Base-by-base conservation (phyloP, 2,113 vertebrate genomes). In the Perognathus longimembris region DNA sequence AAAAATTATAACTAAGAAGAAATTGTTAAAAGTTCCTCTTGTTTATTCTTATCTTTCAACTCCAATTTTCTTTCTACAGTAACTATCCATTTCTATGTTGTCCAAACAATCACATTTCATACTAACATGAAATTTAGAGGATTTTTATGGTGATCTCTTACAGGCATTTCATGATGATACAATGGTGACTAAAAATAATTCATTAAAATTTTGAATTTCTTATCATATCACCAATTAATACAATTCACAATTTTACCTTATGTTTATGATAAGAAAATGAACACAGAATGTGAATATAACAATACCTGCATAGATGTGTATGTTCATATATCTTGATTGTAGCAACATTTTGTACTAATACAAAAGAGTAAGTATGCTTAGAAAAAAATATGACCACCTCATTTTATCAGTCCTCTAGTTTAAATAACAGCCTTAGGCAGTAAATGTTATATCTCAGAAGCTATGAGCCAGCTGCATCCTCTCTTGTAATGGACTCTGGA, bases 401-500 rank as follows among this genome's bases (percentile, higher is more conserved):
- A 81, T 30, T 88, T 57, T 82, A 54, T 85, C 54, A 86, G 59
- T 88, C 10, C 26, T 90, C 22, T 0, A 84, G 67, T 86, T 90
- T 76, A 73, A 86, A 73, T 64, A 94, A 88, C 10, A 90, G 79
- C 88, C 32, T 63, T 2, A 12, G 40, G 79, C 7, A 74, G 38
- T 88, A 76, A 95, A 95, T 28, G 66, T 92, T 93, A 34, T 73
- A 82, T 88, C 54, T 21, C 2, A 34, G 97, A 96, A 93, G 20
- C 30, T 94, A 4, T 89, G 54, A 88, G 97, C 42, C 50, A 89
- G 85, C 71, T 95, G 64, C 84, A 95, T 96, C 89, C 90, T 38
- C 95, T 91, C 85, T 95, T 97, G 34, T 92, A 93, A 83, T 93
- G 66, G 73, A 91, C 94, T 97, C 93, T 95, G 76, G 38, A 95